Percentiles rank a stretch among this genome's conserved stretches.
phyloP scores from a whole-genome alignment of 2,888 invertebrate species.

The Aspidiotus rigidus region DNA sequence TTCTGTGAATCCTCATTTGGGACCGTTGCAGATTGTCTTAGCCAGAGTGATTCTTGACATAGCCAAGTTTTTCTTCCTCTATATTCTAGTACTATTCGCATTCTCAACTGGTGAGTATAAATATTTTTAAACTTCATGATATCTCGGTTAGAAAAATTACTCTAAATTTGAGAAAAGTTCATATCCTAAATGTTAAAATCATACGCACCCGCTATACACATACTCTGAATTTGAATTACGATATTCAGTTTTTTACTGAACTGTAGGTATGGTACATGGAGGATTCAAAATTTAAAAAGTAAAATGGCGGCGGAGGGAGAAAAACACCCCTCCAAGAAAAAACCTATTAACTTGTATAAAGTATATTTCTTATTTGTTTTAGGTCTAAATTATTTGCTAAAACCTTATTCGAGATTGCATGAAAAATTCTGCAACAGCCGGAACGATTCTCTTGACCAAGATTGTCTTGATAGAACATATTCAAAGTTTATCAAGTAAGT shows the following conservation, averaged over 20 bases:
- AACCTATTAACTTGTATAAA: background rate
- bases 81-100: slow-evolving; percentile 83
- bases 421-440: background rate
- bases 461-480: slow-evolving; percentile 16
- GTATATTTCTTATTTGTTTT: background rate
- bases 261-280: too few species aligned
- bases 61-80: slow-evolving; percentile 90
- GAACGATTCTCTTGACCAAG: slow-evolving; percentile 5
- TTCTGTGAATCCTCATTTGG: slow-evolving; percentile 93
- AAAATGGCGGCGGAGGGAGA: too few species aligned
- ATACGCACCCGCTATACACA: too few species aligned
- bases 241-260: too few species aligned
- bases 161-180: background rate
- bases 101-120: slow-evolving; percentile 78
- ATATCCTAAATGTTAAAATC: background rate
- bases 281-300: too few species aligned
- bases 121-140: background rate
- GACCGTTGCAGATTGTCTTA: slow-evolving; percentile 89
- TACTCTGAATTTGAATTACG: too few species aligned
- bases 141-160: background rate
- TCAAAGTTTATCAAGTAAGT: slow-evolving; percentile 15
- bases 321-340: too few species aligned
- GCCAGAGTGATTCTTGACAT: slow-evolving; percentile 92
- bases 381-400: slow-evolving; percentile 19
- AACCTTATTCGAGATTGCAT: slow-evolving; percentile 4